phyloP scores from a whole-genome alignment of 1,140 invertebrate species.

The Zaprionus inermis region DNA sequence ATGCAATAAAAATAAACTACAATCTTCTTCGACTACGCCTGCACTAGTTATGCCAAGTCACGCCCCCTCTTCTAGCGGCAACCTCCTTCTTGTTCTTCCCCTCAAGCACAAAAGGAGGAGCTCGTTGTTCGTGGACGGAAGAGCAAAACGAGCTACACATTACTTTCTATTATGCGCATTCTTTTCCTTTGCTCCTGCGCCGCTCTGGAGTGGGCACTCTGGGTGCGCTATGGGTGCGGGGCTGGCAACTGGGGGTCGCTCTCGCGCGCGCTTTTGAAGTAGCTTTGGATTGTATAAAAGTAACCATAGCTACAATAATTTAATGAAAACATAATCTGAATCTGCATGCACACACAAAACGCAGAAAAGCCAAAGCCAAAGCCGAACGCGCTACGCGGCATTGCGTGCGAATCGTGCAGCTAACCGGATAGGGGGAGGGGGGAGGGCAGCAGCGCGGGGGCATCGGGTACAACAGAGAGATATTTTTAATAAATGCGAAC shows the following conservation, averaged over 20 bases:
- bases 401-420: conserved; percentile 30
- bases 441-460: conserved; percentile 1
- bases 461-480: conserved; percentile 1
- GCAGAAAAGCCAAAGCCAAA: conserved; percentile 39
- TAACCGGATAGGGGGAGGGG: neutral
- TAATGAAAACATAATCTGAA: conserved; percentile 83
- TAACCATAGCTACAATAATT: conserved; percentile 82
- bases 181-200: conserved; percentile 51
- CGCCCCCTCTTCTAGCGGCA: neutral
- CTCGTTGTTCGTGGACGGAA: neutral
- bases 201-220: conserved; percentile 32
- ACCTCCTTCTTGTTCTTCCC: neutral
- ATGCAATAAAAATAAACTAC: conserved; percentile 81
- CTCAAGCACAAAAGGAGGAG: neutral
- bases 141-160: conserved; percentile 22
- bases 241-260: conserved; percentile 30
- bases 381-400: conserved; percentile 3
- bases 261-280: conserved; percentile 70
- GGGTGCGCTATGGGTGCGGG: neutral
- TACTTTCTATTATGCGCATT: conserved; percentile 71
- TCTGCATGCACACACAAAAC: conserved; percentile 60
- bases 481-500: conserved; percentile 65
- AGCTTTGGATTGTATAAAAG: conserved; percentile 82
- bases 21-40: conserved; percentile 61
- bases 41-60: conserved; percentile 34